Evolutionary conservation across 2,888 invertebrate species (phyloP), one percentile per base, ranked within the genome.

Genomic region (Timema cristinae): DNA sequence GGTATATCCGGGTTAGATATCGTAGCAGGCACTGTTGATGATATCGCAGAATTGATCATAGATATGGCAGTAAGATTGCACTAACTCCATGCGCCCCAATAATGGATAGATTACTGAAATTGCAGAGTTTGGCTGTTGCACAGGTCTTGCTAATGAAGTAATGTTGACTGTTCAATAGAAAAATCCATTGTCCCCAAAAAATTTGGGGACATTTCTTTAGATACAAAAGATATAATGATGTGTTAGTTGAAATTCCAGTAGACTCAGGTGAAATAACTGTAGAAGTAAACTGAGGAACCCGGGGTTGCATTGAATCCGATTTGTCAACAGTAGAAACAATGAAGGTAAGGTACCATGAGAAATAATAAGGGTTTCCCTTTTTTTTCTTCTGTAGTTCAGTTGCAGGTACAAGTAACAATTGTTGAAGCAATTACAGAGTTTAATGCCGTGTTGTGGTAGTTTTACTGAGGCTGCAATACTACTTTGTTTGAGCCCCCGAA

Each of bases 291-390:
- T 13, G 13, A 15, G 63, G 47, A 15, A 11, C n/a, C 1, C 13
- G 2, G 13, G 2, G 63, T 63, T 13, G 16, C 63, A 63, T 13
- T 16, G 7, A 83, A 75, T 73, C 8, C 72, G 70, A 56, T 74
- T 75, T 32, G 32, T 32, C 32, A 32, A 32, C 32, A 32, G 32
- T 32, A 32, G 32, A 32, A 32, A 32, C 32, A 32, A 32, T 32
- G 32, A 32, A 32, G 32, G 32, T 32, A 32, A 32, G 32, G 32
- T 32, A 32, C 32, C 32, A 63, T 63, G 63, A 47, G 63, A 63
- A 32, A 32, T 32, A 32, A 32, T 32, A 32, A 4, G 32, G n/a
- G n/a, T n/a, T 32, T 32, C 32, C 32, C 32, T 32, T 32, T 32
- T n/a, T 32, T 4, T 32, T 32, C 32, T 32, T 32, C 32, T 32